Base-by-base conservation (phyloP, 2,888 invertebrate genomes). In the Flexamia atlantica region DNA sequence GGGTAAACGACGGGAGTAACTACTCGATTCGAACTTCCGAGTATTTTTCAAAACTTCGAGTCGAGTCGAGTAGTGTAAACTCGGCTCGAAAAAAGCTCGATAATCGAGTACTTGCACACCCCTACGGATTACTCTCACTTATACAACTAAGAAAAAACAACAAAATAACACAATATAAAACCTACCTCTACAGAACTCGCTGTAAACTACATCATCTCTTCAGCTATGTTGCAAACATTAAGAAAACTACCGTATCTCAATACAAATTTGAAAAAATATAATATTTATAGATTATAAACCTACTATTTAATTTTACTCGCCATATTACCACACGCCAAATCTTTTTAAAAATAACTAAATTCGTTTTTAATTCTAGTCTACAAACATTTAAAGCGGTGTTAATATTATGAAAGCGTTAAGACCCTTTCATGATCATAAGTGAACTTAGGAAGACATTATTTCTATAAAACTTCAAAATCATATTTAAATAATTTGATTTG, bases 201-300 rank as follows among this genome's bases (percentile, higher is more conserved):
- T 36, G 36, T 42, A 7, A 17, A 20, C 76, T 76, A 76, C 28
- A 28, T 28, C 10, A 40, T 46, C 76, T 76, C 28, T 50, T 76
- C 28, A 46, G 3, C 50, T 76, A 76, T 76, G 40, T 50, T 76
- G 50, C 50, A 46, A 76, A 76, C 28, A 42, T 76, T 76, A 76
- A 50, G 46, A 76, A 76, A 76, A 76, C 76, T 76, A 76, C 76
- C 50, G 76, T 76, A 76, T 40, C 50, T 76, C 28, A 76, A 76
- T 76, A 76, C 46, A 76, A 76, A 76, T 76, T 76, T 76, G 76
- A 76, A 76, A 76, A 76, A 76, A 76, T 76, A 76, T 72, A 72
- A 72, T 76, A 76, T 76, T 46, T 46, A 72, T 42, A 42, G 12
- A 23, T 42, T 40, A 76, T 76, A 40, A 36, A 40, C 70, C 20